Conservation (phyloP, 1,140 invertebrate genomes). For the Tetramorium parvispinum region DNA sequence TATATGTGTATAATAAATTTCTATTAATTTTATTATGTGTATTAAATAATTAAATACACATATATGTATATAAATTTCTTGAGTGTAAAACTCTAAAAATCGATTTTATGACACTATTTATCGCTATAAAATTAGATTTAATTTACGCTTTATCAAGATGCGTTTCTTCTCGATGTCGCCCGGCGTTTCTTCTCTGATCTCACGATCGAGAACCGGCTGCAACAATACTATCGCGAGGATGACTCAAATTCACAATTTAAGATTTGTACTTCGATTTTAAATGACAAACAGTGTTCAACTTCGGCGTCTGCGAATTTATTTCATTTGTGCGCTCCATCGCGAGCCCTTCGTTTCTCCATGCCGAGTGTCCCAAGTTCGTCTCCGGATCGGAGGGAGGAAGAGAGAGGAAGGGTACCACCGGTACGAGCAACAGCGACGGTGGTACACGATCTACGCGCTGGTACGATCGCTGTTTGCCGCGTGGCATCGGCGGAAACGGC, state of each 20-base stretch:
- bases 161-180: neutral
- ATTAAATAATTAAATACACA: neutral
- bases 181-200: neutral
- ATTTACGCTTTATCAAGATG: neutral
- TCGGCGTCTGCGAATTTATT: neutral
- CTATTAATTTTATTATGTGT: too few relatives aligned
- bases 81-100: neutral
- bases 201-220: neutral
- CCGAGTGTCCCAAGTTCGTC: neutral
- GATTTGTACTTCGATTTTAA: neutral
- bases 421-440: neutral
- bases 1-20: too few relatives aligned
- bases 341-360: neutral
- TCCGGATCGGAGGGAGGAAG: neutral
- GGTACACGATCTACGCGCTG: conserved; percentile 28
- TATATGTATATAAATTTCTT: neutral
- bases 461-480: conserved; percentile 69
- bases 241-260: neutral
- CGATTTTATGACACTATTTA: neutral
- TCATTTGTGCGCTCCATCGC: neutral
- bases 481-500: conserved; percentile 64
- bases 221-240: neutral
- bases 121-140: neutral
- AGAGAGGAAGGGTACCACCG: neutral
- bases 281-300: neutral